Percentiles rank a stretch among this genome's conserved stretches.
Conservation (phyloP, 1,140 invertebrate species). For the Neuroterus valhalla region DNA sequence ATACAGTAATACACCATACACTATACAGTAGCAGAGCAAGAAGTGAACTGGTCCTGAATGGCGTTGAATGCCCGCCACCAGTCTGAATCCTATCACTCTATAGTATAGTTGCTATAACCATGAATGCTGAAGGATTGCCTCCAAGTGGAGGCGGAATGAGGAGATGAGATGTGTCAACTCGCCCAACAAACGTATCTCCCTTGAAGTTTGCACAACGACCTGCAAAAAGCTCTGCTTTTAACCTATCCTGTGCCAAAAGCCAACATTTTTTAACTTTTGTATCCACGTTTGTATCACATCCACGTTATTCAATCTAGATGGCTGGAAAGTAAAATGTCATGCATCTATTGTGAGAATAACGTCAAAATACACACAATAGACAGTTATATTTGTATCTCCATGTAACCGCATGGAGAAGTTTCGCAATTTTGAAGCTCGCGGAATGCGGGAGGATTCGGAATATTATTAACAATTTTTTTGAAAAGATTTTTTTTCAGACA, state of each 20-base stretch:
- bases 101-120: slow-evolving; percentile 5
- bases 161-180: slow-evolving; percentile 8
- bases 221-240: slow-evolving; percentile 7
- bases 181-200: not conserved
- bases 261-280: not conserved
- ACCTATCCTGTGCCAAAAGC: not conserved
- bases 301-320: not conserved
- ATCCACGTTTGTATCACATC: not conserved
- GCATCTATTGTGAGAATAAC: not conserved
- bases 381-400: too few relatives aligned
- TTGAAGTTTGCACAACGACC: slow-evolving; percentile 16
- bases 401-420: too few relatives aligned
- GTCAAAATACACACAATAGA: too few relatives aligned
- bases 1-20: not conserved
- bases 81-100: slow-evolving; percentile 18
- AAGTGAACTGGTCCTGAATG: slow-evolving; percentile 1
- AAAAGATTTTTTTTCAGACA: too few relatives aligned
- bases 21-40: not conserved
- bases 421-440: too few relatives aligned
- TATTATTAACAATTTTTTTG: too few relatives aligned
- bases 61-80: slow-evolving; percentile 13
- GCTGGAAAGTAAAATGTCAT: not conserved
- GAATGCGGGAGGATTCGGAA: too few relatives aligned
- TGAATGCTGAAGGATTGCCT: slow-evolving; percentile 21
- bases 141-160: slow-evolving; percentile 4